Evolutionary conservation across 2,888 invertebrate genomes (phyloP).

Genomic region (Eurytoma californica): DNA sequence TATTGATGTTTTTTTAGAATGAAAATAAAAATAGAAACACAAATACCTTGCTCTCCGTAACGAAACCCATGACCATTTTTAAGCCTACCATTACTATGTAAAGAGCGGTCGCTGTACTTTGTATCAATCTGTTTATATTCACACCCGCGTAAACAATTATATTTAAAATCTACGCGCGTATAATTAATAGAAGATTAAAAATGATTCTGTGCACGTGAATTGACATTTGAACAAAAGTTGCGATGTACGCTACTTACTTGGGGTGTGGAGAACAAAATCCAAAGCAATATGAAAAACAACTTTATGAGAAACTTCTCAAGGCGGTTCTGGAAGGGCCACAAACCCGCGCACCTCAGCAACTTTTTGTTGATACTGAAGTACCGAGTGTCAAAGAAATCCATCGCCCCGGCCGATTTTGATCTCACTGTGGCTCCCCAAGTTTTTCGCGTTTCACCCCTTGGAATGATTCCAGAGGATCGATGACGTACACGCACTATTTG

Average conservation of each 20-base stretch:
- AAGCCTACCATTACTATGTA: background rate
- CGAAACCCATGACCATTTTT: background rate
- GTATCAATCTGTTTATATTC: background rate
- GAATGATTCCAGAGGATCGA: too few species aligned
- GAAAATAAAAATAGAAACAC: too few species aligned
- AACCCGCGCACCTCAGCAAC: background rate
- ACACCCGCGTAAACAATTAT: background rate
- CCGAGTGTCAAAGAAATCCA: constrained; percentile 6
- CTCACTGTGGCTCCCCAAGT: too few species aligned
- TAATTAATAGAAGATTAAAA: too few species aligned
- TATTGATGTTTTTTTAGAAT: too few species aligned
- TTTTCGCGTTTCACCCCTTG: too few species aligned
- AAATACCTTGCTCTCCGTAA: constrained; percentile 1
- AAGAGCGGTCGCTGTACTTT: background rate
- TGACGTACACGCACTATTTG: too few species aligned
- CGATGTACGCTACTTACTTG: constrained; percentile 1
- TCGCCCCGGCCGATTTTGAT: background rate
- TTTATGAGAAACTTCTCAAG: background rate
- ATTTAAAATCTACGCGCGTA: too few species aligned
- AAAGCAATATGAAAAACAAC: background rate
- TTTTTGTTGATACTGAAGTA: constrained; percentile 6
- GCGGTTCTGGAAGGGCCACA: background rate
- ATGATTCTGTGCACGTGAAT: too few species aligned
- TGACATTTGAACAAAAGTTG: too few species aligned
- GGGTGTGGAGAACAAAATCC: background rate